Evolutionary conservation across 2,113 vertebrate species (phyloP), one percentile per base, ranked within the genome.

Genomic region (Corythornis vintsioides): DNA sequence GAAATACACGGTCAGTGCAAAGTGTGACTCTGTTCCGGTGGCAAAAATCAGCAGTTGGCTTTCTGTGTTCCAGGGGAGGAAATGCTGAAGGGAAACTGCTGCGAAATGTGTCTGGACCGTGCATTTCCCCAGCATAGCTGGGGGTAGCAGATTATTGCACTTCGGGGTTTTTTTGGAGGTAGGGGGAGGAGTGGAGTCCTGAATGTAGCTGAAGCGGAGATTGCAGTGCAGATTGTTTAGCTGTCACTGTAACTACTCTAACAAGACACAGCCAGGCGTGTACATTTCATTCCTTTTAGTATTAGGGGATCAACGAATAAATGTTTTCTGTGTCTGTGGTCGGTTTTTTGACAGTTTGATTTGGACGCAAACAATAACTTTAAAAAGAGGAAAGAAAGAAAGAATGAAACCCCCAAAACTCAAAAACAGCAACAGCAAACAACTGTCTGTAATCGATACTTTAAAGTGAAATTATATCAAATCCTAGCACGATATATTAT

Each of bases 151-250:
- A 80, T 94, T 85, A 73, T 76, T 59, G 86, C 80, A 91, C 60
- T 94, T 93, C 56, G 64, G 89, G 77, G 28, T 82, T 91, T 93
- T 93, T 89, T 88, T 95, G 80, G 79, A 64, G 52, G 71, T 69
- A 89, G 71, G 93, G 94, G 94, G 93, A 94, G 95, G 95, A 96
- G 95, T 88, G 33, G 88, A 92, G 91, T 72, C 64, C 42, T 88
- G 90, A 89, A 91, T 95, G 85, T 92, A 91, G 88, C 74, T 63
- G 82, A 93, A 94, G 87, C 55, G 67, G 83, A 92, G 92, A 95
- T 92, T 88, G 79, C 75, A 86, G 48, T 25, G 79, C 43, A 83
- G 87, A 81, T 88, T 87, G 75, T 89, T 95, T 88, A 79, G 78
- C 91, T 96, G 95, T 93, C 92, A 92, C 74, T 92, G 71, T 72